Base-by-base conservation (phyloP, 2,888 invertebrate genomes). In the Agrotis clavis region DNA sequence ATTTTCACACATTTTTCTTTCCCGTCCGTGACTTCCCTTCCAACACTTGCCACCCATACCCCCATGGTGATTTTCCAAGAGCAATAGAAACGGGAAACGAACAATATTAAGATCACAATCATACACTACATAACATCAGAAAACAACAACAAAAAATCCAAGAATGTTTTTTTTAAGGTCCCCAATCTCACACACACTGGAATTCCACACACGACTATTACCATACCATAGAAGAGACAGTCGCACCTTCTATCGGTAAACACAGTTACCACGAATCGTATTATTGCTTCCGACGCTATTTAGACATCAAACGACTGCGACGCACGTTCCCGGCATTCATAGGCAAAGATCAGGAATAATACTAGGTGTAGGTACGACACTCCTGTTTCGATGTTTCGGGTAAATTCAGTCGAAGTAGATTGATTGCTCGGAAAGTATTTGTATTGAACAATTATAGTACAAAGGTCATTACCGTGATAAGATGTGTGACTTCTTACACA, bases 231-330 rank as follows among this genome's bases (percentile, higher is more conserved):
- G 7, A 14, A 11, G 14, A 4, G 47, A 48, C 13, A 45, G 48
- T 51, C n/a, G 1, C 41, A 54, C 30, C n/a, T 16, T 47, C 7
- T 56, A 53, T 70, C 66, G 21, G 53, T 64, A 81, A 63, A 63
- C 59, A 66, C 51, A 53, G 48, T 57, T 47, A 53, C 50, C 18
- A 14, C 30, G 50, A 41, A 51, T 77, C 62, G 50, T 65, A 25
- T 77, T 81, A 81, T 68, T 56, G 64, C 78, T 71, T 70, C 54
- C 62, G 53, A 71, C 67, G 51, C 61, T 56, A 71, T 79, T 79
- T 69, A 69, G 59, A 64, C 48, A 47, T 64, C 45, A 64, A 77
- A 82, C 68, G 63, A 2, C 21, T 54, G 59, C 30, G 3, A 16
- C 14, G 82, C 57, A 57, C 30, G 47, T 78, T 64, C 25, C 13